Conservation (phyloP, 2,888 invertebrate species). For the Leptopterna dolabrata region DNA sequence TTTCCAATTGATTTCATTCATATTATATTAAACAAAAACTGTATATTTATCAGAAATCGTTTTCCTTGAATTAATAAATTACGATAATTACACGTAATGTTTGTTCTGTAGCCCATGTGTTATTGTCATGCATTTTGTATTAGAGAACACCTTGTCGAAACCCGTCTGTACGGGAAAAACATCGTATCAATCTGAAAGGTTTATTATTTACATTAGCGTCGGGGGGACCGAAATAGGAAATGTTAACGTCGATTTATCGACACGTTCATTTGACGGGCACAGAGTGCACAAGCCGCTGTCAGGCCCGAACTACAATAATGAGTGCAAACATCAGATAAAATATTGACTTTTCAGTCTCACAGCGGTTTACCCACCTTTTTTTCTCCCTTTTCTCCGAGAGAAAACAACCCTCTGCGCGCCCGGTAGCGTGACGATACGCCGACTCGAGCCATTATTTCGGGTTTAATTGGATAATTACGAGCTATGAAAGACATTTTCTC, state of each 20-base stretch:
- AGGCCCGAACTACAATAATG: neutral
- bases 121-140: too few relatives aligned
- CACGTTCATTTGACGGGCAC: neutral
- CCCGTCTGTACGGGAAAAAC: too few relatives aligned
- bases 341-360: neutral
- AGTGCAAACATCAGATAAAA: constrained; percentile 7
- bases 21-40: too few relatives aligned
- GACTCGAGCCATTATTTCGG: neutral
- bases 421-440: neutral
- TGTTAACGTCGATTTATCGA: neutral
- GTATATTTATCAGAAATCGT: too few relatives aligned
- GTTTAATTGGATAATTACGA: neutral
- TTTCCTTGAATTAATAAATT: too few relatives aligned
- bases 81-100: too few relatives aligned
- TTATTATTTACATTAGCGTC: neutral
- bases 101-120: too few relatives aligned
- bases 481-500: too few relatives aligned
- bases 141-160: too few relatives aligned
- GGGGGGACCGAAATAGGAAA: neutral
- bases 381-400: neutral
- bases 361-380: neutral
- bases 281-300: constrained; percentile 1
- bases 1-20: too few relatives aligned
- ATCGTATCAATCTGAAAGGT: neutral
- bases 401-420: neutral